A percentile compares a stretch with the other conserved stretches of the same genome.
Evolutionary conservation across 1,140 invertebrate species (phyloP).

Genomic region (Galleria mellonella): DNA sequence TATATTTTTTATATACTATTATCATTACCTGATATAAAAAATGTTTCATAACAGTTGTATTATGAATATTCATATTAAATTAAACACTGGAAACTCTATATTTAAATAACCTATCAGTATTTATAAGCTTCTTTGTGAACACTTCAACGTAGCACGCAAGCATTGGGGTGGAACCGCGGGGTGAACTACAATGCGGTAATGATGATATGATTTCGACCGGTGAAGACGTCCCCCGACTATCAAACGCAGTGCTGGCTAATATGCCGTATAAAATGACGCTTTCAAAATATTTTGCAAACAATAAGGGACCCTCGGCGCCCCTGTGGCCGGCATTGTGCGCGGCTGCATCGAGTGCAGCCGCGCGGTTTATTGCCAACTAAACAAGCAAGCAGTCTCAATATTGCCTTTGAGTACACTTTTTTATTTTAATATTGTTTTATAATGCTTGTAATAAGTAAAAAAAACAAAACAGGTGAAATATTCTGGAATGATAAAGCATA

Average conservation of each 20-base stretch:
- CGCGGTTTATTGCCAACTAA: constrained; percentile 32
- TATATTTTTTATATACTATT: no score
- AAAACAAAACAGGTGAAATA: neutral
- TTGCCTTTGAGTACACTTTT: constrained; percentile 6
- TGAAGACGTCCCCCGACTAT: constrained; percentile 55
- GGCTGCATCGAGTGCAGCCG: neutral
- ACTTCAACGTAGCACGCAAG: constrained; percentile 9
- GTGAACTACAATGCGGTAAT: constrained; percentile 43
- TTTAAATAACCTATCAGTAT: neutral
- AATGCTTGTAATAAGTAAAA: no score
- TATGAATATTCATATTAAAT: no score
- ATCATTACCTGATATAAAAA: no score
- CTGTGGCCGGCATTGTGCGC: constrained; percentile 35
- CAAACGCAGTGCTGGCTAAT: constrained; percentile 64
- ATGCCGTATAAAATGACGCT: constrained; percentile 68
- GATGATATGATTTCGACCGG: constrained; percentile 53
- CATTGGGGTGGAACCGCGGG: constrained; percentile 11
- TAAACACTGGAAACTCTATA: constrained; percentile 3
- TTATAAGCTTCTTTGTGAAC: constrained; percentile 14
- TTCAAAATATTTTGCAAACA: constrained; percentile 73
- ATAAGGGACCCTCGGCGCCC: constrained; percentile 53
- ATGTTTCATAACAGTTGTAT: no score
- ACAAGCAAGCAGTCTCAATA: constrained; percentile 17
- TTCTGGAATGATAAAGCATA: no score
- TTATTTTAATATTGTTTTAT: neutral